phyloP scores from a whole-genome alignment of 2,888 invertebrate species.

The Drosophila lacicola region DNA sequence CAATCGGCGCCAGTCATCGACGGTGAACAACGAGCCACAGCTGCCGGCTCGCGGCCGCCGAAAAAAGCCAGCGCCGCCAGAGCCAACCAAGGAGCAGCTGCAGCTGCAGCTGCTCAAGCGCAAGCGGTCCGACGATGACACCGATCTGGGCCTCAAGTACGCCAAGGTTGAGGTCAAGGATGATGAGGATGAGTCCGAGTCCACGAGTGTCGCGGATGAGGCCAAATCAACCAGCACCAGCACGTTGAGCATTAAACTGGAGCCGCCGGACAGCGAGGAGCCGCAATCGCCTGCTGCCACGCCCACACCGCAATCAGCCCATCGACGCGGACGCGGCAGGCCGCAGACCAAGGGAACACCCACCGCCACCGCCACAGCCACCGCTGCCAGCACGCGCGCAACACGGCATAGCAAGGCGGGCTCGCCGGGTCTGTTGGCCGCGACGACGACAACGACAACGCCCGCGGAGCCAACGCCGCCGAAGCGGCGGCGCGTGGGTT shows the following conservation, averaged over 20 bases:
- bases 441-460: slow-evolving; percentile 9
- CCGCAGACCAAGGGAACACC: slow-evolving; percentile 46
- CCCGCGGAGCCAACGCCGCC: slow-evolving; percentile 39
- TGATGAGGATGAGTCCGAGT: slow-evolving; percentile 42
- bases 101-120: slow-evolving; percentile 61
- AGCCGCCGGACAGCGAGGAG: slow-evolving; percentile 75
- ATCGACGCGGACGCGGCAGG: slow-evolving; percentile 69
- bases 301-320: slow-evolving; percentile 26
- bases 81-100: slow-evolving; percentile 30
- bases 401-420: slow-evolving; percentile 73
- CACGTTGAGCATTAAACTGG: slow-evolving; percentile 69
- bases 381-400: slow-evolving; percentile 71
- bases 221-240: slow-evolving; percentile 19
- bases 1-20: slow-evolving; percentile 71
- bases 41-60: slow-evolving; percentile 62
- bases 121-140: slow-evolving; percentile 75
- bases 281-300: slow-evolving; percentile 47
- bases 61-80: slow-evolving; percentile 44
- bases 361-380: slow-evolving; percentile 11
- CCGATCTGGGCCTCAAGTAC: slow-evolving; percentile 69
- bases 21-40: slow-evolving; percentile 53
- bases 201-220: slow-evolving; percentile 34
- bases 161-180: slow-evolving; percentile 71
- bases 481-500: slow-evolving; percentile 61
- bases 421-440: slow-evolving; percentile 66